These are phyloP conservation scores for Ethmia dodecea DNA, from an alignment of 2,888 invertebrate genomes.

Conservation along the genomic window DNA sequence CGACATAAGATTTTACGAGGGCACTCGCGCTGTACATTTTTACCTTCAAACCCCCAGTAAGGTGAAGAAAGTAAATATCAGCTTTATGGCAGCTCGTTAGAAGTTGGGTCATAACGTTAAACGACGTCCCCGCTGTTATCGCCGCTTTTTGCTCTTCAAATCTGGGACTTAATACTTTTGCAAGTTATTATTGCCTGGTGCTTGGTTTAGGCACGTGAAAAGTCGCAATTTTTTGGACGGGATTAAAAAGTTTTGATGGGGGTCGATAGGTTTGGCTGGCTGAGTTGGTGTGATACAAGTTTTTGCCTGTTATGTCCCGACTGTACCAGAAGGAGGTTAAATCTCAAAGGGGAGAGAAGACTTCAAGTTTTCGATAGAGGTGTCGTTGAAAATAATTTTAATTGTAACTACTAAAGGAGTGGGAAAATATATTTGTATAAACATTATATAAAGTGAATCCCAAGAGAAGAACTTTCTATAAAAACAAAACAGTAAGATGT, in stretches of 20 bases:
- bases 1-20: slow-evolving; percentile 56
- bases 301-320: too few species aligned
- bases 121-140: slow-evolving; percentile 53
- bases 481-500: too few species aligned
- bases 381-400: too few species aligned
- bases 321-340: too few species aligned
- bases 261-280: too few species aligned
- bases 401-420: too few species aligned
- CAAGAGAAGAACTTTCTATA: too few species aligned
- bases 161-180: slow-evolving; percentile 51
- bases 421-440: too few species aligned
- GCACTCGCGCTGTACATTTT: slow-evolving; percentile 31
- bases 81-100: slow-evolving; percentile 70
- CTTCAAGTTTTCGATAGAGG: too few species aligned
- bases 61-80: slow-evolving; percentile 61
- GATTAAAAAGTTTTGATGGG: background rate
- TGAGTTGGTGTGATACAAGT: too few species aligned
- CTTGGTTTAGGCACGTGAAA: slow-evolving; percentile 19
- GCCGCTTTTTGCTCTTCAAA: slow-evolving; percentile 51
- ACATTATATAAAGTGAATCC: too few species aligned
- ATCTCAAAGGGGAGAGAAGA: too few species aligned
- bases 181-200: slow-evolving; percentile 56
- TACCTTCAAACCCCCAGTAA: slow-evolving; percentile 32
- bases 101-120: slow-evolving; percentile 65
- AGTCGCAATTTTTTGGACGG: slow-evolving; percentile 1